Base-by-base conservation (phyloP, 2,888 invertebrate species). In the Mesorhabditis spiculigera region DNA sequence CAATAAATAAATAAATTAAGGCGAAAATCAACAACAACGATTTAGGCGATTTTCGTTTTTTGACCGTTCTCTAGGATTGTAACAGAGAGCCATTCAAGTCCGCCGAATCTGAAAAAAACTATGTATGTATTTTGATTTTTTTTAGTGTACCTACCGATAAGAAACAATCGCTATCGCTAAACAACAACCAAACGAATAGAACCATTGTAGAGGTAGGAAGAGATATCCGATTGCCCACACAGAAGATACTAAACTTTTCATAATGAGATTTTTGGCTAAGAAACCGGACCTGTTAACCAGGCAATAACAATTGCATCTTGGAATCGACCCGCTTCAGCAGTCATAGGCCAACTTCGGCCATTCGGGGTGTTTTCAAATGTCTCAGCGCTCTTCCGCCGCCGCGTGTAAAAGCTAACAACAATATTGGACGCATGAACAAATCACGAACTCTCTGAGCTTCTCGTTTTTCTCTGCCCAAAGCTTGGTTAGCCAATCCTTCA, bases 391-490 rank as follows among this genome's bases (percentile, higher is more conserved):
- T 50, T 50, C 10, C 10, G n/a, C n/a, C n/a, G 10, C n/a, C 58
- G 58, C 8, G n/a, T 10, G n/a, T 50, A 50, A n/a, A 50, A 50
- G 58, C 58, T 50, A n/a, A 50, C 8, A 50, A 50, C 10, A 50
- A 13, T 10, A 50, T 50, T 50, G n/a, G 58, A 10, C n/a, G 8
- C n/a, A 13, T 10, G n/a, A 50, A 13, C n/a, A 13, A n/a, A 50
- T 50, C n/a, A 50, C 58, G 8, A 13, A 82, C 66, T 67, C 68
- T 65, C 78, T 68, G 5, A 88, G 82, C 13, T 78, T 77, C 63
- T 81, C 77, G 72, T 88, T 88, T 73, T 88, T 88, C 70, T 85
- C 81, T 28, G 45, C 75, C 88, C 88, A 88, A 10, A 83, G 73
- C 8, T 85, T 75, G 42, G 76, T 78, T 69, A 87, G 81, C 88